A percentile compares a stretch with the other conserved stretches of the same genome.
These are phyloP conservation scores for Sesamia nonagrioides DNA, from an alignment of 1,140 invertebrate species.

Conservation along the genomic window DNA sequence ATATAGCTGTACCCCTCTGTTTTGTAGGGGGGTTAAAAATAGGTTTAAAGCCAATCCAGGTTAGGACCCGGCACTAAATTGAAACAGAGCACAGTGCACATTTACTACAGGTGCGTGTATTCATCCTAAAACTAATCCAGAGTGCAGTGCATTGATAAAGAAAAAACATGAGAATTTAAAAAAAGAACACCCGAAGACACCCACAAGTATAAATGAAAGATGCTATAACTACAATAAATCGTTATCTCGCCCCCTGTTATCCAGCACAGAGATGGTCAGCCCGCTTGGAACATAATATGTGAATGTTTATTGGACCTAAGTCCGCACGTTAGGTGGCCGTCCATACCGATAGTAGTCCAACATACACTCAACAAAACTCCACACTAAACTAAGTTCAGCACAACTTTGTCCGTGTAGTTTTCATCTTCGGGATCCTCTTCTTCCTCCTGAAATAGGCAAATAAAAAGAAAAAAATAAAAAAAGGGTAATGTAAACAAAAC, in stretches of 20 bases:
- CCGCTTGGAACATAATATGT: not conserved
- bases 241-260: not conserved
- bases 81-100: no score
- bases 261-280: not conserved
- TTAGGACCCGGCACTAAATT: no score
- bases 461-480: not conserved
- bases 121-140: no score
- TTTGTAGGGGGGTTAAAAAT: no score
- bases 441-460: constrained; percentile 55
- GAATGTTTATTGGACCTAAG: not conserved
- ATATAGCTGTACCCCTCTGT: no score
- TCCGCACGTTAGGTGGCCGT: not conserved
- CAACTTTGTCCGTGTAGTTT: constrained; percentile 63
- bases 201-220: not conserved
- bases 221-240: not conserved
- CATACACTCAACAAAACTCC: constrained; percentile 23
- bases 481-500: not conserved
- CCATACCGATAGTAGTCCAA: not conserved
- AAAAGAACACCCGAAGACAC: not conserved
- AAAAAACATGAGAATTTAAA: not conserved
- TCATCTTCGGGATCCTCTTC: constrained; percentile 62
- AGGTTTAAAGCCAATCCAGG: no score
- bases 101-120: no score
- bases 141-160: no score
- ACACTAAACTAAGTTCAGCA: constrained; percentile 59